Evolutionary conservation across 2,113 vertebrate species (phyloP), one percentile per base, ranked within the genome.

Genomic region (Bungarus multicinctus): DNA sequence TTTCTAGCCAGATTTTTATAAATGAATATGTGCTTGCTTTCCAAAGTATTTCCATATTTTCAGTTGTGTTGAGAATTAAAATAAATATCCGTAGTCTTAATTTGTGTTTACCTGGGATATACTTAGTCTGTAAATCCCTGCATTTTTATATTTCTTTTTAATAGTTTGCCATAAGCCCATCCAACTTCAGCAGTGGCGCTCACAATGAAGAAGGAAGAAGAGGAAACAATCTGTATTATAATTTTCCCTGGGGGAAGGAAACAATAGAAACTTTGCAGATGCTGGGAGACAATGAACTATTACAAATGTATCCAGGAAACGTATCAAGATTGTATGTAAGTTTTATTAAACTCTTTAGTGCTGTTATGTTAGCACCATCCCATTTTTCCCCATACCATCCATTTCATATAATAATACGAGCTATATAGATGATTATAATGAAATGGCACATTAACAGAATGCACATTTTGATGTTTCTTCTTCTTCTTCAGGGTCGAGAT

Each of bases 231-330:
- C 97, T 99, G 87, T 95, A 97, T 39, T 99, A 99, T 95, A 95
- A 50, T 18, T 99, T 99, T 95, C 99, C 99, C 0, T 99, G 99
- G 99, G 99, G 99, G 20, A 97, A 94, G 58, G 98, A 99, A 97
- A 94, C 98, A 5, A 93, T 99, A 96, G 99, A 99, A 97, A 98
- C 98, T 0, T 92, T 99, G 94, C 98, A 97, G 96, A 98, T 97
- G 89, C 97, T 98, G 74, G 98, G 98, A 92, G 97, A 98, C 88
- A 52, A 95, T 0, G 98, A 98, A 86, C 98, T 99, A 93, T 94
- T 99, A 93, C 97, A 97, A 93, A 95, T 94, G 81, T 97, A 98
- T 96, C 96, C 96, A 85, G 98, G 96, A 91, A 92, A 94, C 27
- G 96, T 2, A 47, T 94, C 97, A 50, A 97, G 97, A 88, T 96